Conservation (phyloP, 2,888 invertebrate genomes). For the Acrocyrtus sp. region DNA sequence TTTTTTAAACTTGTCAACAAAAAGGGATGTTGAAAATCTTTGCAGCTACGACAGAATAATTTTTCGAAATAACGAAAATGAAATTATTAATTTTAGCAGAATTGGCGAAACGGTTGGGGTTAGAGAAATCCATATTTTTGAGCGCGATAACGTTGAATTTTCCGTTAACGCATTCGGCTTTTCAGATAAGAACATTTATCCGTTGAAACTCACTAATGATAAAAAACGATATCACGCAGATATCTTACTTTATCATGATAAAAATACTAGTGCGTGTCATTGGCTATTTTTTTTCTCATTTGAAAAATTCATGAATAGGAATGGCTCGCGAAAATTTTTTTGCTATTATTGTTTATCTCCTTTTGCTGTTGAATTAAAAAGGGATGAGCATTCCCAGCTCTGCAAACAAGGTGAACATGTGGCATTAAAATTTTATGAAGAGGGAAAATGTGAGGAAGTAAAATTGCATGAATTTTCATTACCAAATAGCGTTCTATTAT, state of each 20-base stretch:
- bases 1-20: constrained; percentile 1
- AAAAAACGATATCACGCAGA: constrained; percentile 6
- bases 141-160: constrained; percentile 2
- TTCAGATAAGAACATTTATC: neutral
- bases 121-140: constrained; percentile 10
- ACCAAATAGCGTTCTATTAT: no score
- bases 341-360: no score
- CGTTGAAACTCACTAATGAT: constrained; percentile 1
- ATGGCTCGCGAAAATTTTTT: no score
- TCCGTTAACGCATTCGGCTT: constrained; percentile 15
- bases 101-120: neutral
- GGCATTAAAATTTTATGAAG: no score
- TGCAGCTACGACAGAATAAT: constrained; percentile 3
- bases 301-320: no score
- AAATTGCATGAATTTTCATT: no score
- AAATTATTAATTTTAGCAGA: constrained; percentile 2
- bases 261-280: no score
- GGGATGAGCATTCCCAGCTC: no score
- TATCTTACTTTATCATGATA: neutral
- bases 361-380: no score
- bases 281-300: no score
- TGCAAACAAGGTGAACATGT: no score
- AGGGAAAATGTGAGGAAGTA: no score
- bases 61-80: constrained; percentile 11
- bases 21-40: neutral